Evolutionary conservation across 64 coral and sea anemone species (phyloP), one percentile per base, ranked within the genome.

Genomic region (Cladopsammia gracilis): DNA sequence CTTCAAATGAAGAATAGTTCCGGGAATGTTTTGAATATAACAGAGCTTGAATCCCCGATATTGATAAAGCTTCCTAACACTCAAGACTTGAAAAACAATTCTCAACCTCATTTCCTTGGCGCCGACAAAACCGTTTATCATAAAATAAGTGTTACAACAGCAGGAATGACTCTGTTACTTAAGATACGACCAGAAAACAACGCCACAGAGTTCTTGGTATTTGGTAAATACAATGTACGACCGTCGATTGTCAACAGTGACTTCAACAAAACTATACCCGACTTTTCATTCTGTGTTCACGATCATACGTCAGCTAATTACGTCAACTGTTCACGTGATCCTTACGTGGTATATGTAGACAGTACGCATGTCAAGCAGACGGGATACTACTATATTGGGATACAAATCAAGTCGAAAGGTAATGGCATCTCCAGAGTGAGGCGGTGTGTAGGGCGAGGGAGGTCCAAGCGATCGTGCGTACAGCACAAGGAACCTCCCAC

Each of bases 131-230:
- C 77, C 5, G 77, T 79, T 5, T 79, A 59, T 10, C 54, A 59
- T n/a, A 79, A 42, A 53, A 79, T 79, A 14, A 59, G 60, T 18
- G 52, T 79, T 11, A 79, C 77, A 3, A 4, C 23, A 1, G 2
- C 24, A 24, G 77, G 77, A 14, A 64, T 76, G 57, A 61, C 42
- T 24, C 59, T 89, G 72, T 26, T 89, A 52, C 44, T 89, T 0
- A 89, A 66, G 22, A 44, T 89, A n/a, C 72, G n/a, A 44, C 87
- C 87, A 62, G 34, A 89, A 62, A 45, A 77, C 45, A 45, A 77
- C 58, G 62, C 22, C 73, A 65, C 58, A 3, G 45, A 77, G 19
- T 76, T 89, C 3, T 45, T 77, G 18, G 15, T 89, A 3, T 46
- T 25, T 25, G 10, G 76, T 5, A 89, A 77, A 14, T 89, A 25